These are phyloP conservation scores for Diadegma fenestrale DNA, from an alignment of 2,888 invertebrate genomes.

Conservation along the genomic window DNA sequence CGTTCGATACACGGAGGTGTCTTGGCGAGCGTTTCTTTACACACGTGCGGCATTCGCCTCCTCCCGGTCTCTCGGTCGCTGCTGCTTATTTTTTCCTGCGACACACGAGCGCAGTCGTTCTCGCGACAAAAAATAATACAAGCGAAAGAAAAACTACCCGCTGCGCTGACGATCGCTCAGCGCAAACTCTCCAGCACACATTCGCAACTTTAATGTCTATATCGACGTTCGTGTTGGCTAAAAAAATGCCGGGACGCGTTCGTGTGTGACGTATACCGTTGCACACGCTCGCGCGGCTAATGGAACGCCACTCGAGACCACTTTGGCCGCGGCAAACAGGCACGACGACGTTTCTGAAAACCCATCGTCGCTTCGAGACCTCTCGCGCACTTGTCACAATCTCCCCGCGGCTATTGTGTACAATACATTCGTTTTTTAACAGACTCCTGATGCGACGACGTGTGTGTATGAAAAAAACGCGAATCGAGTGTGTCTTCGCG, in stretches of 20 bases:
- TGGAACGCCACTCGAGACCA: conserved; percentile 84
- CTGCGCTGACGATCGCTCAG: neutral
- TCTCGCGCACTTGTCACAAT: conserved; percentile 59
- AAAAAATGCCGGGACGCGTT: conserved; percentile 39
- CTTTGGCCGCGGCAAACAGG: conserved; percentile 83
- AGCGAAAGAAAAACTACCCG: neutral
- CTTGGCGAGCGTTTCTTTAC: conserved; percentile 83
- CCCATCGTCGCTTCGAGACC: conserved; percentile 77
- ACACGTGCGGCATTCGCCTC: conserved; percentile 73
- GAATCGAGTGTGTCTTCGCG: too few relatives aligned
- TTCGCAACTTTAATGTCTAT: conserved; percentile 52
- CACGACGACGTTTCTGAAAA: conserved; percentile 83
- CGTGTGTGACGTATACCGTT: conserved; percentile 55
- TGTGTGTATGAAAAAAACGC: conserved; percentile 55
- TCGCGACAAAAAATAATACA: conserved; percentile 6
- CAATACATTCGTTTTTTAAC: conserved; percentile 20
- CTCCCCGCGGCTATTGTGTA: conserved; percentile 15
- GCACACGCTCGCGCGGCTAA: conserved; percentile 78
- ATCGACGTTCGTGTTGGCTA: neutral
- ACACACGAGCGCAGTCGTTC: conserved; percentile 5
- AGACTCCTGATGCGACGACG: conserved; percentile 22
- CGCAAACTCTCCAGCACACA: conserved; percentile 35
- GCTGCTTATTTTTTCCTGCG: neutral
- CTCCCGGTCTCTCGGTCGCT: conserved; percentile 17
- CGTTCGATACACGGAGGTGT: conserved; percentile 79